Evolutionary conservation across 2,888 invertebrate species (phyloP).

Genomic region (Sphaeridia pumilis): DNA sequence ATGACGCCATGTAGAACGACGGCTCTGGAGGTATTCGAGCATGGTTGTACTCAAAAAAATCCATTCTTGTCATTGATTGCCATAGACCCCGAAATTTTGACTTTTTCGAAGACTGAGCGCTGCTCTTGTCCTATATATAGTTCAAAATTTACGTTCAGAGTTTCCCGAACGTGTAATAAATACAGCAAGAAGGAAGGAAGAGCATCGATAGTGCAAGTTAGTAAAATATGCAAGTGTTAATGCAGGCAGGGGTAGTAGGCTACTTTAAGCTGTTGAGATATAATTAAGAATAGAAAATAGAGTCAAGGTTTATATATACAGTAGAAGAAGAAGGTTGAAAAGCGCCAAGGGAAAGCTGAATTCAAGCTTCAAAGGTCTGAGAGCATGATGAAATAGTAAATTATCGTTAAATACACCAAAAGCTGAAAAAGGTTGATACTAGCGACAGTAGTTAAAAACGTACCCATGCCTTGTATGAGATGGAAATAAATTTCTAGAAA

Average conservation of each 20-base stretch:
- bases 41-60: conserved; percentile 55
- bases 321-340: too few relatives aligned
- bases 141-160: neutral
- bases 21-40: conserved; percentile 62
- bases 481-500: conserved; percentile 57
- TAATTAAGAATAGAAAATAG: too few relatives aligned
- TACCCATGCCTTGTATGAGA: conserved; percentile 75
- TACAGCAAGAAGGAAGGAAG: neutral
- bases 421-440: too few relatives aligned
- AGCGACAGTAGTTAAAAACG: too few relatives aligned
- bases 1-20: conserved; percentile 57
- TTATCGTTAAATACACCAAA: too few relatives aligned
- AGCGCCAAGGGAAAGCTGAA: too few relatives aligned
- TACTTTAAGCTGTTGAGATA: too few relatives aligned
- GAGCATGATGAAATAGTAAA: too few relatives aligned
- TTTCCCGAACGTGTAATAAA: neutral
- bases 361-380: too few relatives aligned
- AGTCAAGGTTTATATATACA: too few relatives aligned
- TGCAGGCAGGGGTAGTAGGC: too few relatives aligned
- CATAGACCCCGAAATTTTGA: conserved; percentile 14
- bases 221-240: neutral
- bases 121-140: conserved; percentile 21
- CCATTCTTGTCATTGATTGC: conserved; percentile 22
- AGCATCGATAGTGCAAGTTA: neutral
- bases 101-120: conserved; percentile 9